These are phyloP conservation scores for Muschampia staudingeri DNA, from an alignment of 2,888 invertebrate genomes.

Conservation along the genomic window DNA sequence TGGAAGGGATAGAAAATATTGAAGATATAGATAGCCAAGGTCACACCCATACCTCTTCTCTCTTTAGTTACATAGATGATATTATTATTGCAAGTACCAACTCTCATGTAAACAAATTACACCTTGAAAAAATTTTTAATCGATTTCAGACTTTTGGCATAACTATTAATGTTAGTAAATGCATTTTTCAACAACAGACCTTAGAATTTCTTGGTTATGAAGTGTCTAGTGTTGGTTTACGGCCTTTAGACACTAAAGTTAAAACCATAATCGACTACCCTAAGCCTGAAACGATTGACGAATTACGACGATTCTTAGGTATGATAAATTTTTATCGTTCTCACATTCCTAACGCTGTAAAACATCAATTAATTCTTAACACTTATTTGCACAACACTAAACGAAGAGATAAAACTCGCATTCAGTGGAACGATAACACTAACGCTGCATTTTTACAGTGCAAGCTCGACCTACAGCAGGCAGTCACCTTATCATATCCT, in stretches of 20 bases:
- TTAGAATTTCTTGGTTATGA: constrained; percentile 44
- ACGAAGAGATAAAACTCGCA: not conserved
- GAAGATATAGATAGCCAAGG: not conserved
- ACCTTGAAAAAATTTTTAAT: constrained; percentile 39
- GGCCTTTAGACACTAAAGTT: constrained; percentile 37
- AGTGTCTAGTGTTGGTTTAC: constrained; percentile 36
- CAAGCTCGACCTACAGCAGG: not conserved
- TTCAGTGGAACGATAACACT: not conserved
- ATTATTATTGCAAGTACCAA: constrained; percentile 30
- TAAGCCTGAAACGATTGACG: constrained; percentile 44
- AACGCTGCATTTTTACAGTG: not conserved
- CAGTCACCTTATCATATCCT: constrained; percentile 10
- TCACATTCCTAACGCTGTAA: not conserved
- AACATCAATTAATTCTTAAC: not conserved
- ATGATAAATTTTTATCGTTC: constrained; percentile 20
- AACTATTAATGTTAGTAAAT: constrained; percentile 47
- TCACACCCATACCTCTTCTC: not conserved
- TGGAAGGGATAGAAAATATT: not conserved
- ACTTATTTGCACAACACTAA: not conserved
- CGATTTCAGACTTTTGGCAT: constrained; percentile 38
- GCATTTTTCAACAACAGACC: not conserved
- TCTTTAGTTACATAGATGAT: constrained; percentile 34
- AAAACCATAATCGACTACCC: constrained; percentile 52
- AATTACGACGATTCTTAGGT: constrained; percentile 6
- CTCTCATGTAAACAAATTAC: not conserved